Evolutionary conservation across 2,888 invertebrate species (phyloP).

Genomic region (Germaria angustata): DNA sequence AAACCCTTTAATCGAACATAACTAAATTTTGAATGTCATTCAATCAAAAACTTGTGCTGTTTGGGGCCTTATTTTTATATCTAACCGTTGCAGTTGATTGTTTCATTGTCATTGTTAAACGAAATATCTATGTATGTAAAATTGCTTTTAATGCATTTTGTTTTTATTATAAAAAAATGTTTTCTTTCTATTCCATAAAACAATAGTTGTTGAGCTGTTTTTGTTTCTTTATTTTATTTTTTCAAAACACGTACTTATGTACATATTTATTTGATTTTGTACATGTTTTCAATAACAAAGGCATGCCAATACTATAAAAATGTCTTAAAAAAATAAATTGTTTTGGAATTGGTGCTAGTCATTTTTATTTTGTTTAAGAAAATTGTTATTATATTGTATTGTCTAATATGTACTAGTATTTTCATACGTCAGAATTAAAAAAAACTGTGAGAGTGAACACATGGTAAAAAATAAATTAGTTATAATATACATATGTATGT

Average conservation of each 20-base stretch:
- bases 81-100: conserved; percentile 2
- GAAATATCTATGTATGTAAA: conserved; percentile 1
- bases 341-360: background rate
- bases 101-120: conserved; percentile 33
- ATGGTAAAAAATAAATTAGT: no score
- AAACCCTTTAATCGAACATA: no score
- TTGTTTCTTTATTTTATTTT: conserved; percentile 16
- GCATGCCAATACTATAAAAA: conserved; percentile 21
- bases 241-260: conserved; percentile 48
- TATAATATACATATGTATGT: background rate
- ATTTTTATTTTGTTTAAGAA: background rate
- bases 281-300: conserved; percentile 42
- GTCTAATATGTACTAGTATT: no score
- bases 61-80: background rate
- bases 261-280: conserved; percentile 4
- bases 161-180: background rate
- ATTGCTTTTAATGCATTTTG: background rate
- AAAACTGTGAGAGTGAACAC: no score
- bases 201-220: conserved; percentile 20
- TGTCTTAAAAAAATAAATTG: background rate
- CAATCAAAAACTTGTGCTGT: no score
- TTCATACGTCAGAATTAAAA: background rate
- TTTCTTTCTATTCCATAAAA: no score
- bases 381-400: no score
- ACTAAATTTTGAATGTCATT: no score